Evolutionary conservation across 1,140 invertebrate species (phyloP), one percentile per base, ranked within the genome.

Genomic region (Macrocentrus cingulum): DNA sequence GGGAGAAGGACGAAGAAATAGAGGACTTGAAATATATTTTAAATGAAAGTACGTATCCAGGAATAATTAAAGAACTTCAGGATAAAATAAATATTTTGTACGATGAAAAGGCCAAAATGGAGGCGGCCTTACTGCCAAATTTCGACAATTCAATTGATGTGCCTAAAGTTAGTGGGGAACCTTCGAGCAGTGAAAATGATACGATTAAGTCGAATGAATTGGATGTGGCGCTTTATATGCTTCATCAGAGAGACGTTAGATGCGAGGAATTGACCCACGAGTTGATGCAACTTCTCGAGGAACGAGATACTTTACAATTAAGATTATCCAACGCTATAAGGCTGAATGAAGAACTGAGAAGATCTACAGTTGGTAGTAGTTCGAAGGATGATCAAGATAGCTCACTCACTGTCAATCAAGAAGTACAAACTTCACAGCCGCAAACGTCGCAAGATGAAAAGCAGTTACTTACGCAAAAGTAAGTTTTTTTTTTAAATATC

Each of bases 201-300:
- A 23, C 29, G 3, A 39, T n/a, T 2, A 51, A 34, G 7, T 70
- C 72, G 13, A 68, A 62, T 2, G 91, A 95, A 71, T 77, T 94
- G 39, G 91, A 95, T 74, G 80, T 92, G 53, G 90, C 91, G 0
- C 69, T 93, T 5, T 91, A 93, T 67, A 91, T 91, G 84, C 80
- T 95, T 18, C 91, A 95, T 75, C 89, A 94, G 63, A 82, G 91
- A 63, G 92, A 95, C 63, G 87, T 94, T 16, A 83, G 91, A 8
- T 93, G 91, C 76, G 92, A 96, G 68, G 92, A 95, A 76, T 80
- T 96, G 39, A 94, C 92, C 0, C 81, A 90, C 60, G 91, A 95
- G 75, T 76, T 95, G 23, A 91, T 89, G 67, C 87, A 90, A 71
- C 73, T 95, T 15, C 75, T 94, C 18, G 91, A 92, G 72, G 92